Evolutionary conservation across 2,797 vertebrate species (phyloP).

Genomic region (Syngnathus rostellatus): DNA sequence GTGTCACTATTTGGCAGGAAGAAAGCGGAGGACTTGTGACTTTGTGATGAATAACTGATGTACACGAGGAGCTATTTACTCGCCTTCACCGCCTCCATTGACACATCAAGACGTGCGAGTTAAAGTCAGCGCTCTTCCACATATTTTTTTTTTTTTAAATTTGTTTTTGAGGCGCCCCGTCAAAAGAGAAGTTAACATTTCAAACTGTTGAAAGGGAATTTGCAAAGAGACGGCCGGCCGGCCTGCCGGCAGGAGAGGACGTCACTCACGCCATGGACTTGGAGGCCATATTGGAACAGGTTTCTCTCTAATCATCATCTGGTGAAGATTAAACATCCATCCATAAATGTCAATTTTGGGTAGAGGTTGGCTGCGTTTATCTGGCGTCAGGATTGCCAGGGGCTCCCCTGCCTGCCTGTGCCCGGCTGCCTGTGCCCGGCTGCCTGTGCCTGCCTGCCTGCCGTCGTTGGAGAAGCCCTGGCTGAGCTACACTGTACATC

Average conservation of each 20-base stretch:
- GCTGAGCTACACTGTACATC: slow-evolving; percentile 4
- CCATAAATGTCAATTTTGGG: no score
- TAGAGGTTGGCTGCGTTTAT: no score
- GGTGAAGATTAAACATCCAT: no score
- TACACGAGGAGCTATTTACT: slow-evolving; percentile 71
- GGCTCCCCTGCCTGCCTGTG: no score
- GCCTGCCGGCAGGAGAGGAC: background rate
- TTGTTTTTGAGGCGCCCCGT: background rate
- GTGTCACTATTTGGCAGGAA: slow-evolving; percentile 72
- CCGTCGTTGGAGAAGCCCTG: background rate
- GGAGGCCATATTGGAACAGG: background rate
- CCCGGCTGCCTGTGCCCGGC: no score
- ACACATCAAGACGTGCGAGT: slow-evolving; percentile 50
- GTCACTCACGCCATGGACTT: background rate
- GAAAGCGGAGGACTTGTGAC: slow-evolving; percentile 42
- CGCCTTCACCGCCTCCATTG: slow-evolving; percentile 59
- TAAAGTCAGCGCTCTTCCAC: background rate
- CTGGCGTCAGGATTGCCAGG: slow-evolving; percentile 14
- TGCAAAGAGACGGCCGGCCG: background rate
- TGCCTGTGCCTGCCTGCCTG: no score
- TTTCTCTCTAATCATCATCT: no score
- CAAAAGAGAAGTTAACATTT: background rate
- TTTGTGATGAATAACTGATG: slow-evolving; percentile 70
- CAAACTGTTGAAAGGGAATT: slow-evolving; percentile 5
- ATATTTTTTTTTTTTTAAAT: background rate